A percentile compares a stretch with the other conserved stretches of the same genome.
These are phyloP conservation scores for Brotogeris chrysoptera DNA, from an alignment of 2,797 vertebrate species.

Conservation along the genomic window DNA sequence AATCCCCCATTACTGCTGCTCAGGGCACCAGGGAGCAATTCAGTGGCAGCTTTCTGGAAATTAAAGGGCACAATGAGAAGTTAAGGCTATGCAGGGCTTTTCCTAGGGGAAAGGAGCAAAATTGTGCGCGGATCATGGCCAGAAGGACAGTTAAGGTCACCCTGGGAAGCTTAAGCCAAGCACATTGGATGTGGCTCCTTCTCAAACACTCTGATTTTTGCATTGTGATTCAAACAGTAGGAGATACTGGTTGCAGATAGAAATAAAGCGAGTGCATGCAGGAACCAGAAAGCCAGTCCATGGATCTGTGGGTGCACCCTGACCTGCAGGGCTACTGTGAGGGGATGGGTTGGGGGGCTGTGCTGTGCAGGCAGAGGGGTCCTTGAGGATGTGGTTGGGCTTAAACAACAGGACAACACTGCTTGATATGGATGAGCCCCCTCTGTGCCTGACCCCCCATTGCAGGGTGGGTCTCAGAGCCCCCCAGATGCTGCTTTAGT, in stretches of 20 bases:
- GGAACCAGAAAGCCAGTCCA: neutral
- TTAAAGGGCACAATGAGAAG: neutral
- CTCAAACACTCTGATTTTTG: neutral
- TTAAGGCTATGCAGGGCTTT: neutral
- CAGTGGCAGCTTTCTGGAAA: neutral
- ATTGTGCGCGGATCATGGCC: accelerated
- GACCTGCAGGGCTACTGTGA: accelerated
- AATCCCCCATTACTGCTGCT: neutral
- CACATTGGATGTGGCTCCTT: neutral
- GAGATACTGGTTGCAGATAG: neutral
- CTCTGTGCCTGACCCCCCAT: too few species aligned
- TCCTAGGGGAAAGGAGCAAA: neutral
- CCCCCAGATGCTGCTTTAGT: neutral
- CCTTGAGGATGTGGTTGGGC: neutral
- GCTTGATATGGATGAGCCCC: neutral
- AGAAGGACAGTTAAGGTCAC: neutral
- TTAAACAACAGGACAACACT: neutral
- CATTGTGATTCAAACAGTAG: neutral
- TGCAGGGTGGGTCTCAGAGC: neutral
- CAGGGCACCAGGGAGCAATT: neutral
- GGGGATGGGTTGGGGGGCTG: accelerated
- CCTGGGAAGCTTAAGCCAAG: neutral
- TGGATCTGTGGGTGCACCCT: neutral
- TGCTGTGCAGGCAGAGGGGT: neutral
- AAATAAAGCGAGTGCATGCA: neutral